phyloP scores from a whole-genome alignment of 1,140 invertebrate species.

The Streblospio benedicti region DNA sequence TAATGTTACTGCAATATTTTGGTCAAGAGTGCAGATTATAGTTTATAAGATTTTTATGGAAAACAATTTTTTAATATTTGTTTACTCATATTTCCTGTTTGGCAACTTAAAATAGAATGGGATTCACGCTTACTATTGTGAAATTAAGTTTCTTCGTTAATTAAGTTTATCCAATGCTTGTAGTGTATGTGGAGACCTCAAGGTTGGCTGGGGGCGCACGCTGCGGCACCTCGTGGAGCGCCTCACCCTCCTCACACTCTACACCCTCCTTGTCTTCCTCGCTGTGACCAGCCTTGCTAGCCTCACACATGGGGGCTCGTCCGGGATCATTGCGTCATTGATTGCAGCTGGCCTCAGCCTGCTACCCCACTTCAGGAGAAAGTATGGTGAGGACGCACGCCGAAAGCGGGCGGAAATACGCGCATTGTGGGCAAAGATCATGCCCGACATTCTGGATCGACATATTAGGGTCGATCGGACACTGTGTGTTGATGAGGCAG shows the following conservation, averaged over 20 bases:
- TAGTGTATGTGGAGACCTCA: conserved; percentile 15
- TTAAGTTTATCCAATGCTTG: too few relatives aligned
- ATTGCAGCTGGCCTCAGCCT: background rate
- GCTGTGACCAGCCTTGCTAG: background rate
- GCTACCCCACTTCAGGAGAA: conserved; percentile 1
- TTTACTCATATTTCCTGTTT: too few relatives aligned
- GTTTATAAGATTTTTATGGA: too few relatives aligned
- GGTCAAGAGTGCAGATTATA: too few relatives aligned
- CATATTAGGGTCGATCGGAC: conserved; percentile 15
- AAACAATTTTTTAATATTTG: too few relatives aligned
- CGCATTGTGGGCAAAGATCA: conserved; percentile 13
- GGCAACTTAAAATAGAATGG: too few relatives aligned
- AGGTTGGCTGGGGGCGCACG: conserved; percentile 11
- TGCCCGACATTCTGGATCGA: conserved; percentile 15
- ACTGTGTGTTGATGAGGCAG: conserved; percentile 7
- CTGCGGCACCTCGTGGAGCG: background rate
- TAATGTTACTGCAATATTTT: too few relatives aligned
- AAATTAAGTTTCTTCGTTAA: too few relatives aligned
- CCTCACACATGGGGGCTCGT: conserved; percentile 4
- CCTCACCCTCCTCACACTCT: background rate
- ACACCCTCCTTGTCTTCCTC: conserved; percentile 8
- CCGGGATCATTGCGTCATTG: background rate
- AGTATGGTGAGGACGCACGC: background rate
- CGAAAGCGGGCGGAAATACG: background rate
- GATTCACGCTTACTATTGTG: too few relatives aligned